These are phyloP conservation scores for Labeo rohita DNA, from an alignment of 2,113 vertebrate species.

Conservation along the genomic window DNA sequence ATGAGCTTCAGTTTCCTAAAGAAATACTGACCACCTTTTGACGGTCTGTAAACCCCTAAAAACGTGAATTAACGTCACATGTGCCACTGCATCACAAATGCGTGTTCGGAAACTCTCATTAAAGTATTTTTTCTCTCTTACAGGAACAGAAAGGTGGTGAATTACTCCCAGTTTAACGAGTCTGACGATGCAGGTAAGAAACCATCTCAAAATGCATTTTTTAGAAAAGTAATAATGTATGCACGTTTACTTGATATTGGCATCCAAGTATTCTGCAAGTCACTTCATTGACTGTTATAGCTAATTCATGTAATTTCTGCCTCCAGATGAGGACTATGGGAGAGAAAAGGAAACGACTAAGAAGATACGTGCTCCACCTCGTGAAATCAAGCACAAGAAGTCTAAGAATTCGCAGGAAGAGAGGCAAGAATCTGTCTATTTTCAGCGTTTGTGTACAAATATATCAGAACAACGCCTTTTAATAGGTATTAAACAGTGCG, in stretches of 20 bases:
- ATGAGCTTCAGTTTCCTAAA: slow-evolving; percentile 9
- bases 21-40: background rate
- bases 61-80: background rate
- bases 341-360: slow-evolving; percentile 89
- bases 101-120: background rate
- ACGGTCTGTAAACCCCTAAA: background rate
- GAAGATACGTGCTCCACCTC: slow-evolving; percentile 90
- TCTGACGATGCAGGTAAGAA: slow-evolving; percentile 87
- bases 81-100: slow-evolving; percentile 1
- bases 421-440: slow-evolving; percentile 75
- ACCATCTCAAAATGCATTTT: background rate
- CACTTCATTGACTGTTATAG: background rate
- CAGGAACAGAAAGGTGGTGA: slow-evolving; percentile 99
- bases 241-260: background rate
- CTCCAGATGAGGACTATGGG: slow-evolving; percentile 93
- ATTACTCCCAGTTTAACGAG: slow-evolving; percentile 99
- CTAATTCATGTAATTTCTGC: background rate
- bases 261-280: background rate
- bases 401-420: slow-evolving; percentile 97
- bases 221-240: background rate
- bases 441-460: background rate
- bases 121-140: slow-evolving; percentile 45
- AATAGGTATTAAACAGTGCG: background rate
- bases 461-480: background rate
- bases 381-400: slow-evolving; percentile 94